These are phyloP conservation scores for Magallana nippona DNA, from an alignment of 2,888 invertebrate species.

Conservation along the genomic window DNA sequence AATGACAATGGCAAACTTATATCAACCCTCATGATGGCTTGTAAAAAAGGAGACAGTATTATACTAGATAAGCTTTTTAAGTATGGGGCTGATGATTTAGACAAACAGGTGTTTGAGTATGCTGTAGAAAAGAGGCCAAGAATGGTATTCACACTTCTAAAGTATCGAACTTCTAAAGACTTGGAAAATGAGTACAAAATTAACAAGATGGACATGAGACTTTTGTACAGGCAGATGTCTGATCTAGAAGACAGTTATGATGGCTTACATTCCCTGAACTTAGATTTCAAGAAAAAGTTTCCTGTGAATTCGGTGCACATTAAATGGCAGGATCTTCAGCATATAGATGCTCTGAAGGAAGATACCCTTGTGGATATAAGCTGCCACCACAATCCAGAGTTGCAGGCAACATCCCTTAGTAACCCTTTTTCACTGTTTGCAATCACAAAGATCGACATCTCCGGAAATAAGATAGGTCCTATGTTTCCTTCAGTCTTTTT, in stretches of 20 bases:
- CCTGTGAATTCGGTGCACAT: conserved; percentile 85
- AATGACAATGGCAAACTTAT: conserved; percentile 79
- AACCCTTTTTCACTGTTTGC: conserved; percentile 88
- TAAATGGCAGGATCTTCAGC: conserved; percentile 90
- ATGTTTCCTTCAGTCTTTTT: conserved; percentile 90
- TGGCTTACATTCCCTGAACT: conserved; percentile 55
- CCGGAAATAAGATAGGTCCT: conserved; percentile 90
- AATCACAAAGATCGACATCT: conserved; percentile 95
- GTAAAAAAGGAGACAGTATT: conserved; percentile 85
- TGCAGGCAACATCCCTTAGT: conserved; percentile 85
- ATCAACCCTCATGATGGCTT: conserved; percentile 85
- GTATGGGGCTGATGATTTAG: conserved; percentile 91
- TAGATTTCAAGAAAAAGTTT: conserved; percentile 57
- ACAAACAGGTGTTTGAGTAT: conserved; percentile 89
- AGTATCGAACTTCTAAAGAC: conserved; percentile 90
- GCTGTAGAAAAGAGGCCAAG: conserved; percentile 83
- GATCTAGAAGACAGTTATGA: conserved; percentile 78
- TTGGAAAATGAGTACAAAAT: conserved; percentile 90
- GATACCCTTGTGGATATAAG: conserved; percentile 93
- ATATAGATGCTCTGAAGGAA: conserved; percentile 85
- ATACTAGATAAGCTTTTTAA: conserved; percentile 89
- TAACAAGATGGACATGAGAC: conserved; percentile 91
- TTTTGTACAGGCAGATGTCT: conserved; percentile 83
- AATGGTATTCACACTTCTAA: conserved; percentile 86
- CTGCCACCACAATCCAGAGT: conserved; percentile 89